A percentile compares a stretch with the other conserved stretches of the same genome.
These are phyloP conservation scores for Zosterops japonicus DNA, from an alignment of 2,113 vertebrate species.

Conservation along the genomic window DNA sequence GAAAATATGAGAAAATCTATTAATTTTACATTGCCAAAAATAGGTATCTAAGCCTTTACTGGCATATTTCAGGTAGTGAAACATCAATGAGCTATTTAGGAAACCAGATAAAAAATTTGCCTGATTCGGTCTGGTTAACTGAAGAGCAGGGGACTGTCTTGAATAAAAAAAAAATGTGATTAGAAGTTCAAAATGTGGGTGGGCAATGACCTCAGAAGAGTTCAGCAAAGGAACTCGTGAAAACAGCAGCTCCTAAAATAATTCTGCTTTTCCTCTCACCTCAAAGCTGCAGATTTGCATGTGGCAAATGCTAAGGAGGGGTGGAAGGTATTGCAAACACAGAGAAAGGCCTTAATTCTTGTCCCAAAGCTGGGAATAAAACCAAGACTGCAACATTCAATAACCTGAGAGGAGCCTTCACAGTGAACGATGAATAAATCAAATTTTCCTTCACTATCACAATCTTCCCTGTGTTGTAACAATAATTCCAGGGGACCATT, in stretches of 20 bases:
- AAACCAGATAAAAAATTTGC: not conserved
- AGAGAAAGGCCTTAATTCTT: not conserved
- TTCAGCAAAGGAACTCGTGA: not conserved
- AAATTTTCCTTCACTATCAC: accelerated
- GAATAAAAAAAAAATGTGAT: not conserved
- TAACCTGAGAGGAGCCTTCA: not conserved
- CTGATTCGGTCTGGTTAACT: not conserved
- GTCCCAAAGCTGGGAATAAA: not conserved
- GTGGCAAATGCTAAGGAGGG: not conserved
- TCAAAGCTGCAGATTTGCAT: not conserved
- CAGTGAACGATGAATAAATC: not conserved
- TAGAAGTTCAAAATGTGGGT: not conserved
- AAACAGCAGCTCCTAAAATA: not conserved
- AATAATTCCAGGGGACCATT: not conserved
- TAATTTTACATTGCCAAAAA: not conserved
- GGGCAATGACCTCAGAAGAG: not conserved
- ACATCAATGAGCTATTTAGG: not conserved
- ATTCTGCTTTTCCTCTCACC: not conserved
- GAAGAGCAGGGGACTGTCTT: not conserved
- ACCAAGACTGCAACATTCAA: not conserved
- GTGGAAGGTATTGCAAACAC: not conserved
- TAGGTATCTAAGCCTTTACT: not conserved
- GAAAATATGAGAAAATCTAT: not conserved
- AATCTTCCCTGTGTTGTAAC: not conserved
- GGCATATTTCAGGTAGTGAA: not conserved